phyloP scores from a whole-genome alignment of 2,797 vertebrate species.

The Ctenochaetus hawaiiensis region DNA sequence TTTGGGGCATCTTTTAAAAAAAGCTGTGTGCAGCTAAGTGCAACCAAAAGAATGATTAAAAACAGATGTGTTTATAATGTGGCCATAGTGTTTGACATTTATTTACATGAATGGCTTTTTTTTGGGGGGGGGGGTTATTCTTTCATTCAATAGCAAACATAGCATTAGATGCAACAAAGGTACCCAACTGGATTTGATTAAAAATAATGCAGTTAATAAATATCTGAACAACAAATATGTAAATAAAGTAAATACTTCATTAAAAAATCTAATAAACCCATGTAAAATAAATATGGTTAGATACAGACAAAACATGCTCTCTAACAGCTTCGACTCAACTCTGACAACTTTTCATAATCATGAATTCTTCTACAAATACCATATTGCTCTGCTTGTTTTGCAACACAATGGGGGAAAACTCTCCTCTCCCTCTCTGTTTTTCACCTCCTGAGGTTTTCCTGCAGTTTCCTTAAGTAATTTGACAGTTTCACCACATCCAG shows the following conservation, averaged over 20 bases:
- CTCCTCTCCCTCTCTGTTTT: slow-evolving; percentile 52
- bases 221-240: neutral
- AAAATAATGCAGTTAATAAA: neutral
- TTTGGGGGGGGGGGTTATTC: neutral
- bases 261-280: too few relatives aligned
- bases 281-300: neutral
- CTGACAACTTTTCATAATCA: slow-evolving; percentile 30
- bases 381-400: slow-evolving; percentile 65
- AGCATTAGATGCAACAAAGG: neutral
- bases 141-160: neutral
- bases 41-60: neutral
- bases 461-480: slow-evolving; percentile 88
- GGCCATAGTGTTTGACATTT: slow-evolving; percentile 1
- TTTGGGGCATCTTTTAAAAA: neutral
- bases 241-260: too few relatives aligned
- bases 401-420: slow-evolving; percentile 49
- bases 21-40: neutral
- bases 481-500: slow-evolving; percentile 90
- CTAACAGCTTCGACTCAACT: neutral
- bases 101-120: neutral
- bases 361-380: slow-evolving; percentile 49
- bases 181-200: slow-evolving; percentile 3
- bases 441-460: slow-evolving; percentile 82
- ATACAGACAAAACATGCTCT: neutral
- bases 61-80: neutral